Evolutionary conservation across 2,797 vertebrate genomes (phyloP), one percentile per base, ranked within the genome.

Genomic region (Crenuchus spilurus): DNA sequence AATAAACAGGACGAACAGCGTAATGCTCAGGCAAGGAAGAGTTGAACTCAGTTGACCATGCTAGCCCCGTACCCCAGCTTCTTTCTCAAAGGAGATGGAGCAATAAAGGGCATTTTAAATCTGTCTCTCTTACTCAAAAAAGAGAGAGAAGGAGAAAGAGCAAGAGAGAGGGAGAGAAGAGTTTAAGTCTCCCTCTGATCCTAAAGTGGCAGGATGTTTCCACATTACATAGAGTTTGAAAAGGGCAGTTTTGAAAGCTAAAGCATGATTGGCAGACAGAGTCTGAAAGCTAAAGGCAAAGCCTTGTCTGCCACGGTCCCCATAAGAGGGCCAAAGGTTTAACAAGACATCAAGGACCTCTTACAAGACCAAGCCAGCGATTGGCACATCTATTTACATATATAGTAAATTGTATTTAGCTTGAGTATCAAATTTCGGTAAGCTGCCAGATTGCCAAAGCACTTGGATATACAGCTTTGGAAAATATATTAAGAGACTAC

Each of bases 191-290:
- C 67, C 60, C 35, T 77, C 78, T 83, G 81, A 85, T 83, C 83
- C 80, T 70, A 60, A 42, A 72, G 77, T 72, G 65, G 74, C 79
- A 80, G 84, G 79, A 80, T 80, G 81, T 80, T 84, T 82, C 85
- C 81, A 87, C 86, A 82, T 86, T 84, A 83, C 83, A 83, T 30
- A 24, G 63, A 80, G 85, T 87, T 70, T 85, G 77, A 88, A 87
- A 87, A 89, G 84, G 79, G 84, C 82, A 86, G 67, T 72, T 83
- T 55, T 13, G 68, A 68, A 80, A 73, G 77, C 82, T 66, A 78
- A 80, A 78, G 84, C 71, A 80, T 86, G 87, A 89, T 81, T 76
- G 81, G 78, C 76, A 72, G 79, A 2, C 55, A 62, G 44, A 30
- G 51, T 54, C 35, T n/a, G 72, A 74, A 68, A 63, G 42, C 60